Evolutionary conservation across 2,797 vertebrate genomes (phyloP).

Genomic region (Tragelaphus eurycerus): DNA sequence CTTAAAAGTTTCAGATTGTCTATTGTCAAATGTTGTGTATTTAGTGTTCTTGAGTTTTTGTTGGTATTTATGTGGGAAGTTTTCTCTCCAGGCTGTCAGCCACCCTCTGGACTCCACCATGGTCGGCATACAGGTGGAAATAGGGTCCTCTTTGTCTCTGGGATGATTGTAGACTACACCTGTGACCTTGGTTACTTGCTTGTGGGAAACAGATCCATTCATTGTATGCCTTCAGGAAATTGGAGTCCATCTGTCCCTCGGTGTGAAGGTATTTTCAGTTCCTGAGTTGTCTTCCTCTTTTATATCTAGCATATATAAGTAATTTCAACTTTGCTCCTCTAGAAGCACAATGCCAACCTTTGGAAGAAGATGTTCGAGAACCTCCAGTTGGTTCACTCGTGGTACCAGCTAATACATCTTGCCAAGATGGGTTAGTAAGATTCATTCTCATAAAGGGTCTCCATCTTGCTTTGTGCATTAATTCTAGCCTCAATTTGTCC

Average conservation of each 20-base stretch:
- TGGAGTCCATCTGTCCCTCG: conserved; percentile 73
- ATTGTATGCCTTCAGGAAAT: conserved; percentile 62
- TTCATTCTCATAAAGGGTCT: background rate
- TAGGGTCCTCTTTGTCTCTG: conserved; percentile 36
- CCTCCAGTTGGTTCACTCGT: background rate
- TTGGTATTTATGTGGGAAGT: conserved; percentile 22
- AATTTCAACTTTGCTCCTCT: background rate
- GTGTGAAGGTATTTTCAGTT: conserved; percentile 70
- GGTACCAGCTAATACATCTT: conserved; percentile 16
- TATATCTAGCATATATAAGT: background rate
- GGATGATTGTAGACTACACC: conserved; percentile 71
- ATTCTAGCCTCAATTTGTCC: background rate
- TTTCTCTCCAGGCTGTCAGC: conserved; percentile 63
- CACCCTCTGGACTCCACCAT: conserved; percentile 53
- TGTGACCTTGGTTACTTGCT: conserved; percentile 76
- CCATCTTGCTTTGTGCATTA: background rate
- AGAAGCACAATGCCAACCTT: conserved; percentile 54
- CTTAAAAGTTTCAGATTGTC: background rate
- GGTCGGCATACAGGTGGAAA: conserved; percentile 53
- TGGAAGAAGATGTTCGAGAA: background rate
- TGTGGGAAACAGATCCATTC: conserved; percentile 60
- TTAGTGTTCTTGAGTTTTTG: background rate
- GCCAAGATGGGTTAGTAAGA: conserved; percentile 66
- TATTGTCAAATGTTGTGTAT: background rate
- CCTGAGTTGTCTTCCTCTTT: background rate